Conservation (phyloP, 1,140 invertebrate species). For the Sitophilus oryzae region DNA sequence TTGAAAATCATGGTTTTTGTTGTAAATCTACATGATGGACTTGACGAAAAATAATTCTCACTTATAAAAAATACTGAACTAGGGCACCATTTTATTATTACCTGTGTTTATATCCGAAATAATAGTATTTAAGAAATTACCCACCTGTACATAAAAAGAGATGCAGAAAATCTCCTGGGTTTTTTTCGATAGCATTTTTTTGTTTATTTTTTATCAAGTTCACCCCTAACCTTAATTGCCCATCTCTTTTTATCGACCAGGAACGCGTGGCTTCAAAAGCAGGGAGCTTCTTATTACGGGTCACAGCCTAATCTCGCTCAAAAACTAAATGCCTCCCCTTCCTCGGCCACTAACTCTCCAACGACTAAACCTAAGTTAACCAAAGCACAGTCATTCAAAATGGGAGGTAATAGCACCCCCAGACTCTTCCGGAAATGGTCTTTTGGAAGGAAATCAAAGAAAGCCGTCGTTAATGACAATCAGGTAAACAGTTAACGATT, state of each 20-base stretch:
- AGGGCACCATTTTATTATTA: no score
- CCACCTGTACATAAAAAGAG: slow-evolving; percentile 18
- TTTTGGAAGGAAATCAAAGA: slow-evolving; percentile 33
- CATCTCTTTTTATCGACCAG: slow-evolving; percentile 30
- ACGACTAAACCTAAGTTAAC: slow-evolving; percentile 42
- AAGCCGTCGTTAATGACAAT: slow-evolving; percentile 25
- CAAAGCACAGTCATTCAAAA: slow-evolving; percentile 44
- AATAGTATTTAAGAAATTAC: no score
- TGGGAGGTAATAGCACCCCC: slow-evolving; percentile 28
- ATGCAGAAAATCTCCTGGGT: slow-evolving; percentile 14
- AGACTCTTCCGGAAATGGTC: slow-evolving; percentile 41
- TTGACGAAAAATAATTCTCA: no score
- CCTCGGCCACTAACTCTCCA: slow-evolving; percentile 39
- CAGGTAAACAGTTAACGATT: slow-evolving; percentile 17
- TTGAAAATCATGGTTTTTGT: no score
- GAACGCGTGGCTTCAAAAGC: slow-evolving; percentile 30
- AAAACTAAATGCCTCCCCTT: slow-evolving; percentile 36
- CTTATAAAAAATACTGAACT: no score
- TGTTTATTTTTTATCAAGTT: slow-evolving; percentile 28
- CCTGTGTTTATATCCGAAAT: no score
- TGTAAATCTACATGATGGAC: no score
- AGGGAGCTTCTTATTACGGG: slow-evolving; percentile 38
- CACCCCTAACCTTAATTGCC: background rate
- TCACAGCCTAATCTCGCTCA: slow-evolving; percentile 44
- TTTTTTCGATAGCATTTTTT: background rate